Conservation (phyloP, 2,797 vertebrate genomes). For the Tragelaphus eurycerus region DNA sequence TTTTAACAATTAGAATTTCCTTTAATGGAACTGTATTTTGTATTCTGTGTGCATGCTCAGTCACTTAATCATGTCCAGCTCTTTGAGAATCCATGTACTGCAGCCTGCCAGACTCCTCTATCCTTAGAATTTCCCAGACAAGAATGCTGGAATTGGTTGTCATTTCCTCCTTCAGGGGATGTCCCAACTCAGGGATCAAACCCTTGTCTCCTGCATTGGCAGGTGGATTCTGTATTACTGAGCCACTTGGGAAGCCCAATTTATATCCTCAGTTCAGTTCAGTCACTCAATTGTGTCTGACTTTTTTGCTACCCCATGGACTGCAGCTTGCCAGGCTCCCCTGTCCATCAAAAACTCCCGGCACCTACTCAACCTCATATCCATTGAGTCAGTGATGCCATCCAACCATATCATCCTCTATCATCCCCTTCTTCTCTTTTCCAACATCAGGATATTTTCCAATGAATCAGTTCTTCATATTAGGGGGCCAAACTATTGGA, state of each 20-base stretch:
- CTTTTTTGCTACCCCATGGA: neutral
- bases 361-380: neutral
- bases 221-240: neutral
- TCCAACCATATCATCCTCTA: neutral
- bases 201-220: neutral
- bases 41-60: neutral
- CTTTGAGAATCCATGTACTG: neutral
- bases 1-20: neutral
- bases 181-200: neutral
- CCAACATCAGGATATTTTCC: neutral
- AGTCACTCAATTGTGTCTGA: neutral
- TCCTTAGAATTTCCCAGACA: neutral
- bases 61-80: neutral
- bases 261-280: neutral
- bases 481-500: neutral
- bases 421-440: neutral
- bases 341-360: neutral
- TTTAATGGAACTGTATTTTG: neutral
- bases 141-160: neutral
- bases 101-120: neutral
- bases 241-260: neutral
- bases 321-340: neutral
- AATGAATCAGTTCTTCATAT: neutral
- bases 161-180: neutral
- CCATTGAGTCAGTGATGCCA: neutral